Conservation (phyloP, 64 coral and sea anemone genomes). For the Catalaphyllia jardinei region DNA sequence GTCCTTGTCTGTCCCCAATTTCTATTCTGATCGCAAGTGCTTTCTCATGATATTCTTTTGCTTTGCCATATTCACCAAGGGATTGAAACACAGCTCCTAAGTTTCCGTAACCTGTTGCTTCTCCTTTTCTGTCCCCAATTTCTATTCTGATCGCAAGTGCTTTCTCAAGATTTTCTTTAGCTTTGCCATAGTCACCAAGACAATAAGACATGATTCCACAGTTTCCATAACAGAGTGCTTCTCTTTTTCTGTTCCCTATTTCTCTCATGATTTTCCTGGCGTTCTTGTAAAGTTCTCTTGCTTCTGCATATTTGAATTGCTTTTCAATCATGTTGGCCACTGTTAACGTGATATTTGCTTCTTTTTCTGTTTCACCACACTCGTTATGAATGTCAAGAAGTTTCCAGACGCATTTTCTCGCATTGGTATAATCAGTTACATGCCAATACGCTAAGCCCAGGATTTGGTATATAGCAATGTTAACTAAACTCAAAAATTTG, state of each 20-base stretch:
- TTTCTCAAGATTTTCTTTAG: background rate
- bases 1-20: background rate
- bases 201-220: background rate
- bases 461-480: background rate
- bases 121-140: background rate
- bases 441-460: background rate
- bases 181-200: background rate
- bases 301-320: background rate
- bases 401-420: background rate
- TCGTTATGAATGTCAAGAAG: background rate
- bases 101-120: background rate
- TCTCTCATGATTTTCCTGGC: background rate
- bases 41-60: background rate
- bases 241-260: background rate
- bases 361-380: background rate
- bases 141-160: background rate
- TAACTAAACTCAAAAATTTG: background rate
- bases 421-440: background rate
- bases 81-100: background rate
- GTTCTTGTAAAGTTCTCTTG: background rate
- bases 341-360: background rate
- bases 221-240: background rate
- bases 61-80: background rate
- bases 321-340: background rate
- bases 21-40: background rate